Evolutionary conservation across 37 sponge, comb jelly and placozoan species (phyloP).

Genomic region (Geodia barretti): DNA sequence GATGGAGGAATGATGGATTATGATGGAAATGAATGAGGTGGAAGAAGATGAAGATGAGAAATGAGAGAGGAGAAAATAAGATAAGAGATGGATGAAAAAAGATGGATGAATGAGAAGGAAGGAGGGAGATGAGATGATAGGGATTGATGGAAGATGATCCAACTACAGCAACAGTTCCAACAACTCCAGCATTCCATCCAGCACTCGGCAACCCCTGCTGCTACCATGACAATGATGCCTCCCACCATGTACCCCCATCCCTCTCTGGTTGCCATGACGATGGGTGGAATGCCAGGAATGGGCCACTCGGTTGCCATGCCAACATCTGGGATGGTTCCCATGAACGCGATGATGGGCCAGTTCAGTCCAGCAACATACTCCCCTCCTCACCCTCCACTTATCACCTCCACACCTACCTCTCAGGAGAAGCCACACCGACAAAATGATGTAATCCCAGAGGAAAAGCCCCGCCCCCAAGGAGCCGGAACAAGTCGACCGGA

Average conservation of each 20-base stretch:
- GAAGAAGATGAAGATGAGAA: no score
- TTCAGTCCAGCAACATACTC: no score
- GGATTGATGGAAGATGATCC: conserved; percentile 41
- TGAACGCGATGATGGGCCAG: no score
- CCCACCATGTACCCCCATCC: not conserved
- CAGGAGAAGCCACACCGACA: no score
- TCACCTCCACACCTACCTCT: not conserved
- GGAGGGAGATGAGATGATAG: no score
- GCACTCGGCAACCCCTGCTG: not conserved
- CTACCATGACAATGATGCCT: not conserved
- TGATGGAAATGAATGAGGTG: no score
- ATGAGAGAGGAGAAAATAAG: no score
- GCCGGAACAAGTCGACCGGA: not conserved
- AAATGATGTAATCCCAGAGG: not conserved
- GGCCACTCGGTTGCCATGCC: not conserved
- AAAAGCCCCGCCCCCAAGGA: not conserved
- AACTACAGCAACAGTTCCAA: conserved; percentile 34
- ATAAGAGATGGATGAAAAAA: no score
- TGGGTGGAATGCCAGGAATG: not conserved
- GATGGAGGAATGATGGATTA: no score
- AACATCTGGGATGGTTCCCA: not conserved
- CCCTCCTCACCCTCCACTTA: not conserved
- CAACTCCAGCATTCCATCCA: conserved; percentile 9
- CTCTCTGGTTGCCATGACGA: not conserved
- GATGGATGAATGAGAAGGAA: no score